Percentiles rank a stretch among this genome's conserved stretches.
phyloP scores from a whole-genome alignment of 2,888 invertebrate genomes.

The Agrypnus murinus region DNA sequence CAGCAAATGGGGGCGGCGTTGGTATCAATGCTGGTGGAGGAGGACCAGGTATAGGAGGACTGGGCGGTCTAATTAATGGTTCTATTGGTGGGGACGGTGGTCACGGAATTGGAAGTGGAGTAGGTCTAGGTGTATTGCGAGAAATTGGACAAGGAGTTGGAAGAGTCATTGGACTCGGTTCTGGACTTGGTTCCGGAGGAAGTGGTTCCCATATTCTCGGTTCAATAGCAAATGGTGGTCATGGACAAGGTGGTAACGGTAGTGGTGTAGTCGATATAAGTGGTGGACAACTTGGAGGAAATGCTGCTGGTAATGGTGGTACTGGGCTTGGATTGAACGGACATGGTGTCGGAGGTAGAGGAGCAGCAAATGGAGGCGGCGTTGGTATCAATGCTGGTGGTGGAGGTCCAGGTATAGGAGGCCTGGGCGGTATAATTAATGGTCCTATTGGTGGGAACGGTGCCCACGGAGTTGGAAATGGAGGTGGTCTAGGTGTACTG shows the following conservation, averaged over 20 bases:
- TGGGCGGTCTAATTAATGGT: slow-evolving; percentile 1
- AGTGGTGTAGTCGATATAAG: neutral
- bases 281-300: slow-evolving; percentile 1
- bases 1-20: neutral
- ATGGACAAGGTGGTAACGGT: neutral
- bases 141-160: no score
- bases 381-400: neutral
- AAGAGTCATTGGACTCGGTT: no score
- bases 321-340: neutral
- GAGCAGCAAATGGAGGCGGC: neutral
- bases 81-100: slow-evolving; percentile 8
- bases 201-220: neutral
- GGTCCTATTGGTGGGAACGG: slow-evolving; percentile 6
- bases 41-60: neutral
- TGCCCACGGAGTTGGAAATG: neutral
- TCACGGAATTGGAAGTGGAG: neutral
- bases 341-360: no score
- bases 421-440: neutral
- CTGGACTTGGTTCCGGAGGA: no score
- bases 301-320: slow-evolving; percentile 4
- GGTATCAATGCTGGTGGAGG: neutral
- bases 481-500: no score
- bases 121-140: no score
- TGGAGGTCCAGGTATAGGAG: neutral
- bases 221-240: neutral